Evolutionary conservation across 2,113 vertebrate species (phyloP).

Genomic region (Phyllopteryx taeniolatus): DNA sequence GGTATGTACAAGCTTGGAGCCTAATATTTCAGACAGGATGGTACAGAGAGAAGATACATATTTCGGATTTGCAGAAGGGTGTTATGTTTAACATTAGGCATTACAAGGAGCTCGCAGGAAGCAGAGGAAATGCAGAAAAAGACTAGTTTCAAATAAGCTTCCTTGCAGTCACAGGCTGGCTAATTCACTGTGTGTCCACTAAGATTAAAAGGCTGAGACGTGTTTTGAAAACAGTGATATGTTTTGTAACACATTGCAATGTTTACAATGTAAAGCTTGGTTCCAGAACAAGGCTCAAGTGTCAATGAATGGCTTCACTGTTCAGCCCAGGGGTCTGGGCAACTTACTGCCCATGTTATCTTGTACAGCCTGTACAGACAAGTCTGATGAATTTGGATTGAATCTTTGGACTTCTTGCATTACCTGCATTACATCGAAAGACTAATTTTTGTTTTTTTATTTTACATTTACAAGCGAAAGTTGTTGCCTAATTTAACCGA

Average conservation of each 20-base stretch:
- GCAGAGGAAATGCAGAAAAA: not conserved
- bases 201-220: conserved; percentile 10
- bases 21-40: not conserved
- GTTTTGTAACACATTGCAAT: conserved; percentile 57
- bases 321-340: conserved; percentile 43
- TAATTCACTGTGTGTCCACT: not conserved
- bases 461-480: not conserved
- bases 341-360: conserved; percentile 48
- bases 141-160: not conserved
- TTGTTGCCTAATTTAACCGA: not conserved
- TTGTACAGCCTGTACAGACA: conserved; percentile 41
- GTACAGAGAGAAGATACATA: not conserved
- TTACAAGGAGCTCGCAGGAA: not conserved
- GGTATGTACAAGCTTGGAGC: not conserved
- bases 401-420: conserved; percentile 20
- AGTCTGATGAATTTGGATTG: conserved; percentile 44
- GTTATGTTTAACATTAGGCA: not conserved
- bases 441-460: not conserved
- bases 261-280: conserved; percentile 60
- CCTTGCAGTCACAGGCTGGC: not conserved
- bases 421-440: not conserved
- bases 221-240: conserved; percentile 52
- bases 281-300: conserved; percentile 40
- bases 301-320: conserved; percentile 64
- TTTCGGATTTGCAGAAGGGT: not conserved